Conservation (phyloP, 1,140 invertebrate genomes). For the Dendrolimus kikuchii region DNA sequence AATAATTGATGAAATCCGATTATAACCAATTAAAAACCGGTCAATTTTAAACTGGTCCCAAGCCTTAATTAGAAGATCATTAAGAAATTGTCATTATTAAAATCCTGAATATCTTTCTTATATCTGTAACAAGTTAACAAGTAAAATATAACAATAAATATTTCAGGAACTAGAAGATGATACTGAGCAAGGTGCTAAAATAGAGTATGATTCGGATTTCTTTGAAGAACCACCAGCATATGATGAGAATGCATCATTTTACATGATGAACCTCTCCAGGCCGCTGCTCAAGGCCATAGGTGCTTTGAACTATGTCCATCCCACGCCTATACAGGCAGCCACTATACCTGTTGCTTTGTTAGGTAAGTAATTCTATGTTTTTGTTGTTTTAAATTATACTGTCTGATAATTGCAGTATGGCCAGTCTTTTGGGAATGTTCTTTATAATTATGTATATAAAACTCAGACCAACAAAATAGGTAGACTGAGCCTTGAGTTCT, state of each 20-base stretch:
- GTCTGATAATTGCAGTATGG: too few relatives aligned
- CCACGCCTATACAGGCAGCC: slow-evolving; percentile 96
- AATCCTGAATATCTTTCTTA: neutral
- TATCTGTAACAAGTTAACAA: neutral
- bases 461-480: too few relatives aligned
- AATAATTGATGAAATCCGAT: too few relatives aligned
- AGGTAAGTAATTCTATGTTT: slow-evolving; percentile 55
- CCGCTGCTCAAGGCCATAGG: slow-evolving; percentile 92
- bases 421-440: too few relatives aligned
- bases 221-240: slow-evolving; percentile 84
- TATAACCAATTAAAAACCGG: too few relatives aligned
- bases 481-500: too few relatives aligned
- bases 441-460: too few relatives aligned
- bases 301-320: slow-evolving; percentile 90
- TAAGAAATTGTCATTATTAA: too few relatives aligned
- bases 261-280: slow-evolving; percentile 94
- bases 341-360: slow-evolving; percentile 95
- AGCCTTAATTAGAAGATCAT: too few relatives aligned
- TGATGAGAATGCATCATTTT: slow-evolving; percentile 84
- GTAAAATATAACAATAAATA: neutral
- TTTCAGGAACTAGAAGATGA: slow-evolving; percentile 46
- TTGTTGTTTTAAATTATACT: slow-evolving; percentile 9
- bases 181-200: slow-evolving; percentile 60
- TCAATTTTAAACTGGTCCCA: too few relatives aligned
- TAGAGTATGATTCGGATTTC: slow-evolving; percentile 76